Evolutionary conservation across 2,797 vertebrate genomes (phyloP).

Genomic region (Podarcis siculus): DNA sequence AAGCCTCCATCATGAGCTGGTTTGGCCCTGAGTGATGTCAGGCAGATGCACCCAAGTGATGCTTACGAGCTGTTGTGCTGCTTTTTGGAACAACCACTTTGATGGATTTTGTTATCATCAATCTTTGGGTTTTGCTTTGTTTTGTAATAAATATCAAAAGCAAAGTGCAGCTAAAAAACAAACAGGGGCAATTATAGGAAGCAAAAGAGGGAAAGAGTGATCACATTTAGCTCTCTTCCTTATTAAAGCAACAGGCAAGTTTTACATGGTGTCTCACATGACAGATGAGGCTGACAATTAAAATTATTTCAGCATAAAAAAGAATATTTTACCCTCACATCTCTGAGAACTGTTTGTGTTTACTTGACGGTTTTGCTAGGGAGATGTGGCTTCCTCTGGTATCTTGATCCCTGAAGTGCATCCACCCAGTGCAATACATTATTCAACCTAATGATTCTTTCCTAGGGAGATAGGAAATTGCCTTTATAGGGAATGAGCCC

Average conservation of each 20-base stretch:
- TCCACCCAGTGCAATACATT: neutral
- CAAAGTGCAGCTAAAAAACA: neutral
- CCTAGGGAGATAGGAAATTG: neutral
- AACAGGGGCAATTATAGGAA: slow-evolving; percentile 36
- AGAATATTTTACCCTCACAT: neutral
- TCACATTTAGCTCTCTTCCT: neutral
- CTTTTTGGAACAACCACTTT: slow-evolving; percentile 33
- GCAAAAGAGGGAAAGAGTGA: neutral
- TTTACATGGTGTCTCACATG: neutral
- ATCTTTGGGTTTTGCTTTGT: neutral
- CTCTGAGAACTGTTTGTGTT: neutral
- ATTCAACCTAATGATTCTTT: slow-evolving; percentile 36
- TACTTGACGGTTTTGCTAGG: neutral
- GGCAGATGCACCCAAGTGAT: neutral
- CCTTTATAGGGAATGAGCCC: neutral
- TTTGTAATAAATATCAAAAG: neutral
- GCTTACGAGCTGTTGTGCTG: neutral
- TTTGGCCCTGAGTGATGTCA: neutral
- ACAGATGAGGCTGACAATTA: neutral
- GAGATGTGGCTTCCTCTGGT: neutral
- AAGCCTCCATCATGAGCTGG: neutral
- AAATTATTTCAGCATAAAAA: neutral
- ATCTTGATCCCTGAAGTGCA: slow-evolving; percentile 23
- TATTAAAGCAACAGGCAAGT: neutral
- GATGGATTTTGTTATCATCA: slow-evolving; percentile 4